A percentile compares a stretch with the other conserved stretches of the same genome.
Evolutionary conservation across 2,797 vertebrate genomes (phyloP).

Genomic region (Aselliscus stoliczkanus): DNA sequence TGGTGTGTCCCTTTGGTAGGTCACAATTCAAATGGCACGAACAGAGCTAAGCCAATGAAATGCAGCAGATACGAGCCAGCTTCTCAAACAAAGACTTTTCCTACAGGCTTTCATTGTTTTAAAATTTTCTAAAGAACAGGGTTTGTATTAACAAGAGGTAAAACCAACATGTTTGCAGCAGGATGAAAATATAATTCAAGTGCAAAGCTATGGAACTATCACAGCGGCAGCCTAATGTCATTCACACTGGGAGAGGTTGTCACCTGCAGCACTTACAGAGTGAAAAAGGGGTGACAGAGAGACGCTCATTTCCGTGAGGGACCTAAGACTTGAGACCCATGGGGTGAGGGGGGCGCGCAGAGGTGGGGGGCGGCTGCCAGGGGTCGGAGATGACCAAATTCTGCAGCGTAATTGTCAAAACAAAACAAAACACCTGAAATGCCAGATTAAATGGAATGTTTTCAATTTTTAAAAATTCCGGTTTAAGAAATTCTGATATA

Average conservation of each 20-base stretch:
- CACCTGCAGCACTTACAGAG: neutral
- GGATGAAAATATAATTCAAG: neutral
- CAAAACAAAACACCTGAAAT: neutral
- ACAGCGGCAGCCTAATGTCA: neutral
- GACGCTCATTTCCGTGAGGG: neutral
- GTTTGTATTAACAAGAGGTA: neutral
- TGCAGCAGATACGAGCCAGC: neutral
- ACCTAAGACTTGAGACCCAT: too few relatives aligned
- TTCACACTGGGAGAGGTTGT: neutral
- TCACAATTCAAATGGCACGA: too few relatives aligned
- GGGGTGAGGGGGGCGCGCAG: too few relatives aligned
- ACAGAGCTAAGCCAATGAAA: neutral
- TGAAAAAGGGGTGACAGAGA: neutral
- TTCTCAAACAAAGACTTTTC: neutral
- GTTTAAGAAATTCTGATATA: neutral
- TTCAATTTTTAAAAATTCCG: neutral
- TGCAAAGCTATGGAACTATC: rapidly evolving
- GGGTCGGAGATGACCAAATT: neutral
- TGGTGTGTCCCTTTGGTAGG: too few relatives aligned
- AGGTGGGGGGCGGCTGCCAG: neutral
- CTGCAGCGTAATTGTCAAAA: neutral
- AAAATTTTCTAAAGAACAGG: neutral
- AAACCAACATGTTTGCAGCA: neutral
- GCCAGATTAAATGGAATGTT: neutral
- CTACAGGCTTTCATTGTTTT: neutral